Base-by-base conservation (phyloP, 2,797 vertebrate species). In the Yasuhikotakia modesta region DNA sequence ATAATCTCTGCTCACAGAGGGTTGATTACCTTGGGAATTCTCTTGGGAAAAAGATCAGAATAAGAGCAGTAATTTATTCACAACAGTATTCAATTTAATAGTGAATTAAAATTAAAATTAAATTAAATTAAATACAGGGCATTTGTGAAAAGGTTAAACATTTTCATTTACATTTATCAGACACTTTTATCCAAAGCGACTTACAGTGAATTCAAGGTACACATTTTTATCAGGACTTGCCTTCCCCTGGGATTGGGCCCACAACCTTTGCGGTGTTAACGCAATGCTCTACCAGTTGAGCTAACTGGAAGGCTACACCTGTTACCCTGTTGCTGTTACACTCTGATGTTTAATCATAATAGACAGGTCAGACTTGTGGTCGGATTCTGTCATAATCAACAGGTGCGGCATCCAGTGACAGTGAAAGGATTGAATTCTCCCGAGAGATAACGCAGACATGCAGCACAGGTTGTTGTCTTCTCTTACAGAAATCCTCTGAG, bases 391-490 rank as follows among this genome's bases (percentile, higher is more conserved):
- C 64, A 73, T n/a, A 21, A 79, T 24, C 70, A 81, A 80, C 73
- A 74, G 67, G 65, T 76, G 63, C 70, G 50, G 48, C 50, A 50
- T 68, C 12, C 52, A 67, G 65, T 55, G 68, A 73, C 79, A 69
- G 66, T 50, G 35, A 45, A 79, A 81, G 53, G 43, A 60, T 39
- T 73, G 65, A 79, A 35, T 70, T 80, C n/a, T n/a, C n/a, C n/a
- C n/a, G n/a, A n/a, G n/a, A n/a, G n/a, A n/a, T n/a, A n/a, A n/a
- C n/a, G n/a, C n/a, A n/a, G n/a, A n/a, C 24, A 53, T 73, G 79
- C 75, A 5, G 70, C 73, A 80, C 83, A 84, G 81, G 77, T 82
- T 75, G 78, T 71, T 66, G 72, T 77, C 81, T 64, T 79, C 73
- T 43, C 60, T 79, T 67, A 73, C 48, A 72, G 70, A 73, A 80